Evolutionary conservation across 2,797 vertebrate genomes (phyloP).

Genomic region (Allobates femoralis): DNA sequence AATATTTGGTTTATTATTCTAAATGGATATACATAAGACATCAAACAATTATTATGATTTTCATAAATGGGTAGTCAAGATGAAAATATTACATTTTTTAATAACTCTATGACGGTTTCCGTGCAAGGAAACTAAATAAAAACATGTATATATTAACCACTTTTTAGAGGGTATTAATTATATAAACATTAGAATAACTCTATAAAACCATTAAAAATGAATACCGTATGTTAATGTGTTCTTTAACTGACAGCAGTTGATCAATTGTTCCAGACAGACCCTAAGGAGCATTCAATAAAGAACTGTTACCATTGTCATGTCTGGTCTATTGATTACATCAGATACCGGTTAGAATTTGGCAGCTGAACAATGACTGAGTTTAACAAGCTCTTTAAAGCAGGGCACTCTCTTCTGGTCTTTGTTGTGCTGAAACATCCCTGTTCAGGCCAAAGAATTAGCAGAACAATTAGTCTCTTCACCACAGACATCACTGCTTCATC

Average conservation of each 20-base stretch:
- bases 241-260: constrained; percentile 63
- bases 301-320: constrained; percentile 57
- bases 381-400: constrained; percentile 54
- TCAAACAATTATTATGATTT: not conserved
- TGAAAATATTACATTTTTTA: not conserved
- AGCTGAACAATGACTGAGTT: constrained; percentile 59
- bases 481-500: constrained; percentile 54
- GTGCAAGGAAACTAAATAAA: not conserved
- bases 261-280: constrained; percentile 60
- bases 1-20: not conserved
- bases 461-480: constrained; percentile 63
- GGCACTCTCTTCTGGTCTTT: constrained; percentile 57
- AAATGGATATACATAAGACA: not conserved
- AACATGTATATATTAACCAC: not conserved
- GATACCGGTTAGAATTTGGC: constrained; percentile 62
- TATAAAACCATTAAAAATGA: constrained; percentile 38
- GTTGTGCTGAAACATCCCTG: constrained; percentile 55
- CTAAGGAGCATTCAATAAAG: constrained; percentile 51
- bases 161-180: not conserved
- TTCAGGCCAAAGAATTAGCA: constrained; percentile 61
- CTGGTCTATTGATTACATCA: constrained; percentile 61
- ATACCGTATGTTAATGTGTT: constrained; percentile 66
- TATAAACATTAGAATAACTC: not conserved
- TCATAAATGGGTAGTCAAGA: not conserved
- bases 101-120: not conserved